Percentiles rank a stretch among this genome's conserved stretches.
phyloP scores from a whole-genome alignment of 2,888 invertebrate genomes.

The Athetis lepigone region DNA sequence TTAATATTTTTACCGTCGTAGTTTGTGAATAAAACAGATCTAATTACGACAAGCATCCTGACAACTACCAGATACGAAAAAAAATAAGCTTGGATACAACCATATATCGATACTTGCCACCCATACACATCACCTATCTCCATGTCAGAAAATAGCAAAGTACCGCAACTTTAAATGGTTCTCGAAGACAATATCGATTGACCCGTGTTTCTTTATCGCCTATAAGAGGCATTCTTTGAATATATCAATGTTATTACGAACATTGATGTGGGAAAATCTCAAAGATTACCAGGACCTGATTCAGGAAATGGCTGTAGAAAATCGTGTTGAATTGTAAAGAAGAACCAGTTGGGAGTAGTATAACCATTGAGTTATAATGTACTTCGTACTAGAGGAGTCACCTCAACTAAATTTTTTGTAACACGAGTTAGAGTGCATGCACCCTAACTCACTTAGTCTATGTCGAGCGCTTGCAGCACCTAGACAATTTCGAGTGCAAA shows the following conservation, averaged over 20 bases:
- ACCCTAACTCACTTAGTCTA: no score
- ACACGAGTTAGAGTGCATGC: no score
- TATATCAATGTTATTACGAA: constrained; percentile 54
- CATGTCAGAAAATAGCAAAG: constrained; percentile 65
- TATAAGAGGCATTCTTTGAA: constrained; percentile 56
- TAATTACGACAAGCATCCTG: no score
- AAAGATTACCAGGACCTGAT: constrained; percentile 20
- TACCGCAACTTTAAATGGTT: constrained; percentile 64
- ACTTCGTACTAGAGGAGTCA: no score
- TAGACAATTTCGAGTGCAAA: no score
- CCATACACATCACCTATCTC: background rate
- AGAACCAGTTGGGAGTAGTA: constrained; percentile 4
- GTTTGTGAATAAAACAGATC: no score
- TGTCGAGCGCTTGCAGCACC: no score
- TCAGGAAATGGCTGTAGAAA: constrained; percentile 37
- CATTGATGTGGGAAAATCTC: constrained; percentile 48
- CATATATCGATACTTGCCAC: constrained; percentile 10
- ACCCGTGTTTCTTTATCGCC: constrained; percentile 59
- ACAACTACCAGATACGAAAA: no score
- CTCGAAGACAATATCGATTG: constrained; percentile 61
- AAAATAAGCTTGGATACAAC: no score
- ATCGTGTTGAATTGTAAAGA: constrained; percentile 13
- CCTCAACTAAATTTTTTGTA: no score
- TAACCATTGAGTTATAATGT: no score
- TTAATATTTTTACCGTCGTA: no score